Base-by-base conservation (phyloP, 2,888 invertebrate species). In the Carabus problematicus region DNA sequence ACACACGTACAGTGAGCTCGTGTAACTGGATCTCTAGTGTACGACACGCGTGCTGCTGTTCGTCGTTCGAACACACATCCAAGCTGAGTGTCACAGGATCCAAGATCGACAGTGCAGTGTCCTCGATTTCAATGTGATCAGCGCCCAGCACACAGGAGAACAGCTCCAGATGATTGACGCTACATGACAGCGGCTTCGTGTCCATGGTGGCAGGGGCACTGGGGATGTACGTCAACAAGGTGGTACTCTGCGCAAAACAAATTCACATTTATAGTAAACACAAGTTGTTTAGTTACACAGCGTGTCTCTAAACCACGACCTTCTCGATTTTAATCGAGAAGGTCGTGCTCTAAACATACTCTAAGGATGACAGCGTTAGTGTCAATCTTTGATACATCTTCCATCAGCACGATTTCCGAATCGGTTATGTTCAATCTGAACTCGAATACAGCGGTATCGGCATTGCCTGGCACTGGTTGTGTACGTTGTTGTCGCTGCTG, bases 361-460 rank as follows among this genome's bases (percentile, higher is more conserved):
- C 92, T 91, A 12, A 97, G 84, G 77, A 98, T 97, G 9, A 98
- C 93, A 0, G 98, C 97, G 80, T 95, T 95, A 0, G 97, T 94
- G 79, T 98, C 96, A 84, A 89, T 87, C 12, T 91, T 86, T 0
- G 94, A 90, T 0, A 93, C 90, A 79, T 97, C 92, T 80, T 98
- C 98, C 0, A 98, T 92, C 42, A 98, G 87, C 41, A 98, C 95
- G 69, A 98, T 85, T 83, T 99, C 97, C 3, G 97, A 97, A 82
- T 98, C 95, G 0, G 95, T 96, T 29, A 98, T 90, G 81, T 97
- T 98, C 66, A 98, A 85, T 80, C 95, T 95, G 42, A 97, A 84
- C 81, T 97, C 97, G 80, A 92, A 86, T 6, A 29, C 29, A 3
- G 29, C 29, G 6, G 29, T 29, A 2, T 29, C 29, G 2, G 29